Conservation (phyloP, 1,140 invertebrate species). For the Drosophila athabasca region DNA sequence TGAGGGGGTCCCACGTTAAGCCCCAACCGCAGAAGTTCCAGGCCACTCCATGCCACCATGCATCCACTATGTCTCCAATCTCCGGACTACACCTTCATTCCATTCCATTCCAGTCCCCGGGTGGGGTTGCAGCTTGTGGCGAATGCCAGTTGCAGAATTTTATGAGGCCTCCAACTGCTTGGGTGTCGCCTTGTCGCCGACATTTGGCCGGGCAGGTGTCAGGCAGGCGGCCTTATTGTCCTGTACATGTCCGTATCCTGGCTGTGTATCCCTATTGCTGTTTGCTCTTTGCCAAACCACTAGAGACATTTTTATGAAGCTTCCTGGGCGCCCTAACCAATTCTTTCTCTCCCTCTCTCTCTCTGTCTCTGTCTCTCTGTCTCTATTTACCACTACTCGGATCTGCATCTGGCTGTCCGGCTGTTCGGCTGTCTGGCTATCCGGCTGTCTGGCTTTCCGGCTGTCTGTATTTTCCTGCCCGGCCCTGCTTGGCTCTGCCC, state of each 20-base stretch:
- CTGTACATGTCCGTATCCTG: conserved; percentile 3
- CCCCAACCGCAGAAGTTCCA: conserved; percentile 22
- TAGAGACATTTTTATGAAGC: conserved; percentile 70
- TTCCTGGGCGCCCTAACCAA: conserved; percentile 19
- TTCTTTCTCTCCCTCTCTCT: conserved; percentile 7
- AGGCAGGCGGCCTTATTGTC: conserved; percentile 56
- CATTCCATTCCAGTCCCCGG: background rate
- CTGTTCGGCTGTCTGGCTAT: too few species aligned
- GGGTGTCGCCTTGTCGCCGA: conserved; percentile 22
- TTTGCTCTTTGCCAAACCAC: conserved; percentile 41
- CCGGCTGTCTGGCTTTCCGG: too few species aligned
- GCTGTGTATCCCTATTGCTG: background rate
- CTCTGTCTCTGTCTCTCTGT: background rate
- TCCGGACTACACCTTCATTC: background rate
- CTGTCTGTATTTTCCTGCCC: conserved; percentile 20
- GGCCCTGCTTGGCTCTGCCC: background rate
- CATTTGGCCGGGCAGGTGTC: conserved; percentile 58
- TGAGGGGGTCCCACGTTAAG: too few species aligned
- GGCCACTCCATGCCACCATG: conserved; percentile 17
- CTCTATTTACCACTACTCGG: too few species aligned
- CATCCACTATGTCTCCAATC: background rate
- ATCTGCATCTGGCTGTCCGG: background rate
- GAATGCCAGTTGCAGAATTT: conserved; percentile 32
- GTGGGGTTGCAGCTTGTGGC: conserved; percentile 17
- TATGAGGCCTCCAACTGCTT: conserved; percentile 46